Base-by-base conservation (phyloP, 1,140 invertebrate genomes). In the Piezodorus guildinii region DNA sequence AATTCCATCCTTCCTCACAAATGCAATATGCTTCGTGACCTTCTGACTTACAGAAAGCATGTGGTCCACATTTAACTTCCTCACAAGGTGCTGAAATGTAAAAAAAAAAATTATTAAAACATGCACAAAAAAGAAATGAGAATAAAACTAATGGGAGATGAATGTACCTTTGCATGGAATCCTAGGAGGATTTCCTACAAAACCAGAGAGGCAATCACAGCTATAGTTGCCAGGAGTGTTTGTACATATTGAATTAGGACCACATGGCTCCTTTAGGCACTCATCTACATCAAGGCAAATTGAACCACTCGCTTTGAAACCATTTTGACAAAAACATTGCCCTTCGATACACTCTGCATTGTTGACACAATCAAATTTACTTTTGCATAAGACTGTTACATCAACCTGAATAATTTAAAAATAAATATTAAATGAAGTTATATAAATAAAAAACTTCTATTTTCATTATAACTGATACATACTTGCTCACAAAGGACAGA, bases 1-100 rank as follows among this genome's bases (percentile, higher is more conserved):
- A 95, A 1, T 89, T 93, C 88, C 90, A 95, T 0, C 92, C 92
- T 60, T 92, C 87, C 72, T 96, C 88, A 71, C 92, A 96, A 54
- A 94, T 87, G 68, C 92, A 96, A 70, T 91, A 93, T 1, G 90
- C 91, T 74, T 94, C 91, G 52, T 85, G 81, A 34, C 88, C 90
- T 68, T 94, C 89, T 0, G 88, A 83, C 72, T 93, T 91, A 70
- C 92, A 96, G 71, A 81, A 91, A 6, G 92, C 89, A 71, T 95
- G 91, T 14, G 83, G 79, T 10, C 90, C 89, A 72, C 92, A 96
- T 71, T 86, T 85, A 0, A 95, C 88, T 74, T 91, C 89, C 73
- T 93, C 90, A 72, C 92, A 96, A 0, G 91, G 91, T 68, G 90
- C 90, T 85, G 66, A 6, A 49, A 49, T 49, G 46, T 19, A 9